Percentiles rank a stretch among this genome's conserved stretches.
Evolutionary conservation across 2,797 vertebrate genomes (phyloP).

Genomic region (Schizothorax lantsangensis): DNA sequence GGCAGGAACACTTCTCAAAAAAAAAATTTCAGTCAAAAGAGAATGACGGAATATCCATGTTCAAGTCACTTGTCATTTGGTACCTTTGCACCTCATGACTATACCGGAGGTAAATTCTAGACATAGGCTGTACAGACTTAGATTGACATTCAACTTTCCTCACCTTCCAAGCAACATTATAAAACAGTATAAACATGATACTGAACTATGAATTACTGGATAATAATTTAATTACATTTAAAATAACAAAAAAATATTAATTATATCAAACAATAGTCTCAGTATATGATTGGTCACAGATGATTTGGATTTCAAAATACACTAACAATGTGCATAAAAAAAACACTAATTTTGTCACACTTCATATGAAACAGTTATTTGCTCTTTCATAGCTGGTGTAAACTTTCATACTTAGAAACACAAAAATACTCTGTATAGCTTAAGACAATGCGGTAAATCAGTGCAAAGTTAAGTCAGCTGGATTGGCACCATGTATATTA

Average conservation of each 20-base stretch:
- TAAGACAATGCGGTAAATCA: slow-evolving; percentile 70
- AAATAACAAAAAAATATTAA: slow-evolving; percentile 18
- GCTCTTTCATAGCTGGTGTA: slow-evolving; percentile 15
- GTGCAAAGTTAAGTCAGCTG: slow-evolving; percentile 68
- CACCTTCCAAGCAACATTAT: background rate
- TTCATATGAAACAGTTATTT: slow-evolving; percentile 8
- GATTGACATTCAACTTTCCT: slow-evolving; percentile 1
- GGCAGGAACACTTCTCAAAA: background rate
- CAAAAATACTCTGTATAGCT: slow-evolving; percentile 45
- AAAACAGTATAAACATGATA: slow-evolving; percentile 31
- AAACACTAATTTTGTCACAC: background rate
- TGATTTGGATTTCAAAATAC: slow-evolving; percentile 15
- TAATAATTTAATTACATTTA: slow-evolving; percentile 19
- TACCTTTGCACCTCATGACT: background rate
- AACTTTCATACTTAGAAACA: slow-evolving; percentile 30
- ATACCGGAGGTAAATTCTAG: background rate
- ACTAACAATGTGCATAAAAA: background rate
- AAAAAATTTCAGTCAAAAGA: background rate
- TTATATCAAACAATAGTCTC: slow-evolving; percentile 17
- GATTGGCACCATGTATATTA: slow-evolving; percentile 32
- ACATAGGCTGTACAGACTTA: background rate
- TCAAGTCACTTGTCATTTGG: slow-evolving; percentile 8
- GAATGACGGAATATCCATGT: background rate
- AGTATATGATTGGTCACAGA: slow-evolving; percentile 25
- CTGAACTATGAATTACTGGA: background rate